Base-by-base conservation (phyloP, 1,140 invertebrate species). In the Manduca sexta region DNA sequence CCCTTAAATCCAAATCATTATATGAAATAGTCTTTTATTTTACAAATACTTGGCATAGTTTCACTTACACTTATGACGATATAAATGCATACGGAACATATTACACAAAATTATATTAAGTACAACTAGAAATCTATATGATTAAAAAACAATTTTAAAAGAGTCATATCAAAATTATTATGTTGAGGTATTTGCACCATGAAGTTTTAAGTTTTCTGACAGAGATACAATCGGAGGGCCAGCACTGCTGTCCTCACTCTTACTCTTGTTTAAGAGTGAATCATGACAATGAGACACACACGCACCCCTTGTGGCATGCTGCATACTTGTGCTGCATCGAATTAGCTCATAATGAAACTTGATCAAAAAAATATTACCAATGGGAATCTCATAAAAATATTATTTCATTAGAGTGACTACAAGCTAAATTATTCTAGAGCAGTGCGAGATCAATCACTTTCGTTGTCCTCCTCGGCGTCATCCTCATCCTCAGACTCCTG, bases 41-140 rank as follows among this genome's bases (percentile, higher is more conserved):
- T 43, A 43, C 41, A 43, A 43, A 43, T 43, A 43, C n/a, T 43
- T 43, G 41, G 41, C 41, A 43, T 29, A 43, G 30, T 18, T 45
- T 35, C 13, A 34, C 31, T 45, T 45, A 45, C 30, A 35, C 30
- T 45, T 45, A 45, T 29, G 26, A 29, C 26, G 29, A 18, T 21
- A 18, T 46, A 26, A 46, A 46, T 46, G 33, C 45, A 40, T n/a
- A 8, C n/a, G 15, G 38, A 40, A 40, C 16, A n/a, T 40, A 18
- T 40, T 40, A 45, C 34, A 38, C 33, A 35, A 26, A 37, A 42
- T 42, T 14, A 42, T 42, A 42, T 7, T 42, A 40, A 18, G 18
- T 40, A 40, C 8, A 39, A 40, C 16, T 40, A 40, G 16, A 40
- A 16, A 18, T 40, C n/a, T 40, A 40, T 40, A 17, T 34, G 10